phyloP scores from a whole-genome alignment of 2,113 vertebrate genomes.

The Acanthisitta chloris region DNA sequence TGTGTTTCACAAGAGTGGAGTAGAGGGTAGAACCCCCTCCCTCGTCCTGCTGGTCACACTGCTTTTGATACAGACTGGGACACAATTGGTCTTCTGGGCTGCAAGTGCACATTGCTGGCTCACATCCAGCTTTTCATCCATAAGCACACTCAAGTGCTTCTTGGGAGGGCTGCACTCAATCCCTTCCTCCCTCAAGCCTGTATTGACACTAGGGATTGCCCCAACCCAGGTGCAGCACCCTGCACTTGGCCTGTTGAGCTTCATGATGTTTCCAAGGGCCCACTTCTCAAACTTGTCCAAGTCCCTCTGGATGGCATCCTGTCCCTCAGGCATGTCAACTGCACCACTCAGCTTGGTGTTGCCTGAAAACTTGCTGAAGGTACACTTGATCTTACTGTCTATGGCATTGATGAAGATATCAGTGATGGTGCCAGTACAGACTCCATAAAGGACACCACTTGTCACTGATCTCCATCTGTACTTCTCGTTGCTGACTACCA shows the following conservation, averaged over 20 bases:
- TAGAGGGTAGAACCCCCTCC: neutral
- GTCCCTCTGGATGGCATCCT: neutral
- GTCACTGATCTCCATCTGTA: neutral
- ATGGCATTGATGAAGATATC: neutral
- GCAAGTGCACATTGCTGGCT: neutral
- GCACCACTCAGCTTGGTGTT: neutral
- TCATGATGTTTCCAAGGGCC: neutral
- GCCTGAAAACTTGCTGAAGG: neutral
- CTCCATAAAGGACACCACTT: neutral
- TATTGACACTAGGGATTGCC: too few relatives aligned
- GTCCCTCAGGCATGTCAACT: rapidly evolving
- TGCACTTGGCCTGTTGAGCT: neutral
- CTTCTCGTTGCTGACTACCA: neutral
- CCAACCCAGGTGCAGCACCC: neutral
- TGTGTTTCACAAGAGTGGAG: neutral
- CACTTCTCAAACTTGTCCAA: neutral
- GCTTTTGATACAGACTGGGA: neutral
- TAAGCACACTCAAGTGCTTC: neutral
- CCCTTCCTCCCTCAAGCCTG: neutral
- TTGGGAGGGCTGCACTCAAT: neutral
- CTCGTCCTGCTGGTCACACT: neutral
- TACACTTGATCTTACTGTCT: neutral
- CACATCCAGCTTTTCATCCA: neutral
- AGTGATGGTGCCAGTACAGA: neutral
- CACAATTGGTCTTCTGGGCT: neutral